These are phyloP conservation scores for Macrophya annulata DNA, from an alignment of 2,888 invertebrate genomes.

Conservation along the genomic window DNA sequence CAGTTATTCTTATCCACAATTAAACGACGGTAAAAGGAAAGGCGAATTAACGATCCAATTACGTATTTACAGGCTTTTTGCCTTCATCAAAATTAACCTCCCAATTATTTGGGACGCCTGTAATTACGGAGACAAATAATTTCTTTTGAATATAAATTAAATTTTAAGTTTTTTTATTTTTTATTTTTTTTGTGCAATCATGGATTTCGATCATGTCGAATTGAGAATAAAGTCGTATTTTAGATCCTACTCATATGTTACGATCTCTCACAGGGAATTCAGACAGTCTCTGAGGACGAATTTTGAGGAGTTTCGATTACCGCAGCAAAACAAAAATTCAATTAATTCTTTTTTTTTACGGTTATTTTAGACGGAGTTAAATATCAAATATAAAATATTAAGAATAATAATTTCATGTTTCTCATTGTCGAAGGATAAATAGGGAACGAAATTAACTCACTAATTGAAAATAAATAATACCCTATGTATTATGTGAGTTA, in stretches of 20 bases:
- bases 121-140: not conserved
- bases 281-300: not conserved
- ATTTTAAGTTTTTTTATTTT: no score
- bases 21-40: conserved; percentile 13
- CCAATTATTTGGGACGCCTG: not conserved
- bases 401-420: not conserved
- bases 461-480: not conserved
- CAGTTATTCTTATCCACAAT: conserved; percentile 9
- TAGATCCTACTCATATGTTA: not conserved
- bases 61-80: not conserved
- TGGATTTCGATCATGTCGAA: no score
- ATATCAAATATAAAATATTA: not conserved
- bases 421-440: not conserved
- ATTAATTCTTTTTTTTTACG: not conserved
- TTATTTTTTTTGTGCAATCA: no score
- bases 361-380: not conserved
- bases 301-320: not conserved
- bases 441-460: not conserved
- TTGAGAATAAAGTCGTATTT: no score
- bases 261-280: not conserved
- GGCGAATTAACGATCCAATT: not conserved
- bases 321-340: not conserved
- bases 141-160: not conserved
- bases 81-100: not conserved
- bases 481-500: not conserved